These are phyloP conservation scores for Phorcus lineatus DNA, from an alignment of 2,888 invertebrate species.

Conservation along the genomic window DNA sequence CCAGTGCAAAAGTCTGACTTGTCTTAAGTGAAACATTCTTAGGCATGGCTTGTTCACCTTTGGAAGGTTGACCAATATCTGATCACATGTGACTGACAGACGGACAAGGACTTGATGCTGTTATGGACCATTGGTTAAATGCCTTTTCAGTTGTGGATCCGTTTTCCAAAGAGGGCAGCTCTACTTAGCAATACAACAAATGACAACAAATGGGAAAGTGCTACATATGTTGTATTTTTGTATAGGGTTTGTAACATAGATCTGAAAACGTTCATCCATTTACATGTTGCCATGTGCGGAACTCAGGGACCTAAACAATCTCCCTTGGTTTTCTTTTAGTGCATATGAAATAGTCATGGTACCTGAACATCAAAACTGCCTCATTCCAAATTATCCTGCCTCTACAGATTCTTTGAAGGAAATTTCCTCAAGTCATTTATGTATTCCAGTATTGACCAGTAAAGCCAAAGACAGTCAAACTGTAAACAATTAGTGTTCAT, in stretches of 20 bases:
- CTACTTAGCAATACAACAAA: neutral
- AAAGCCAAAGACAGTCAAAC: too few relatives aligned
- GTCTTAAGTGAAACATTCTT: neutral
- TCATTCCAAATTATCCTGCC: too few relatives aligned
- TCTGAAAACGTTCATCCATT: neutral
- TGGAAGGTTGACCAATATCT: neutral
- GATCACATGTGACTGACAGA: neutral
- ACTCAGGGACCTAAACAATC: constrained; percentile 10
- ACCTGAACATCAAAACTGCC: too few relatives aligned
- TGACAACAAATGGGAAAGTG: constrained; percentile 12
- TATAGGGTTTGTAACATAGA: constrained; percentile 7
- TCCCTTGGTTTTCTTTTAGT: neutral
- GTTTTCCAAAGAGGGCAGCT: neutral
- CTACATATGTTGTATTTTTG: constrained; percentile 20
- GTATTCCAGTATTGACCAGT: too few relatives aligned
- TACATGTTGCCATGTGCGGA: neutral
- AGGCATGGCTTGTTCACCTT: neutral
- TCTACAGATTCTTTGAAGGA: too few relatives aligned
- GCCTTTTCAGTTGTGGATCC: neutral
- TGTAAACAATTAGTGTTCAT: too few relatives aligned
- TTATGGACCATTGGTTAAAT: too few relatives aligned
- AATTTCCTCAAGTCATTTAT: too few relatives aligned
- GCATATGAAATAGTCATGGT: neutral
- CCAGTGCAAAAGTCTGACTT: neutral
- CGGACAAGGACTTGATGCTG: neutral